These are phyloP conservation scores for Limonius californicus DNA, from an alignment of 1,140 invertebrate species.

Conservation along the genomic window DNA sequence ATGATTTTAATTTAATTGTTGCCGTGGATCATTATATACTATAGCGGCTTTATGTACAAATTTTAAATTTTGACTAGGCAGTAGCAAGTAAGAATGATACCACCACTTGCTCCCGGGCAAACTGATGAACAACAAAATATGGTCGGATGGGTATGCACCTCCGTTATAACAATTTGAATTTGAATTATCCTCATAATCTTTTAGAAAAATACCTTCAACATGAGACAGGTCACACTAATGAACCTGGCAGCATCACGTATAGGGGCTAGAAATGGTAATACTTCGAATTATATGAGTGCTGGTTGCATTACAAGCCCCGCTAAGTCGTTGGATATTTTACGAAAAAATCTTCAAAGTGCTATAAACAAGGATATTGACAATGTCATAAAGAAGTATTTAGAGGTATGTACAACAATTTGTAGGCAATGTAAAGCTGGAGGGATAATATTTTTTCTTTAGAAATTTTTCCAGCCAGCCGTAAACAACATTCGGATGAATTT, in stretches of 20 bases:
- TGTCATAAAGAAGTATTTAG: slow-evolving; percentile 70
- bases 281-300: slow-evolving; percentile 47
- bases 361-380: slow-evolving; percentile 76
- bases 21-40: not conserved
- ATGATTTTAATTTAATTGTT: not conserved
- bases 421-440: too few relatives aligned
- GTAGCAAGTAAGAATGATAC: slow-evolving; percentile 41
- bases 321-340: slow-evolving; percentile 69
- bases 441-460: slow-evolving; percentile 53
- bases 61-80: not conserved
- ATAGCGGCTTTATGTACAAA: not conserved
- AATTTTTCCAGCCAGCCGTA: slow-evolving; percentile 75
- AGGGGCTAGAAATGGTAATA: slow-evolving; percentile 48
- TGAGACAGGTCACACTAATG: slow-evolving; percentile 59
- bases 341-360: slow-evolving; percentile 69
- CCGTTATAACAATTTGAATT: slow-evolving; percentile 21
- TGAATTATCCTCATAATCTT: too few relatives aligned
- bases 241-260: slow-evolving; percentile 57
- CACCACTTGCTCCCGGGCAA: slow-evolving; percentile 44
- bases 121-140: slow-evolving; percentile 43
- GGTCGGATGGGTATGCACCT: slow-evolving; percentile 44
- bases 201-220: slow-evolving; percentile 58
- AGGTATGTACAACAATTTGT: slow-evolving; percentile 51
- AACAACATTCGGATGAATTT: slow-evolving; percentile 73
- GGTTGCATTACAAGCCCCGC: slow-evolving; percentile 53